Conservation (phyloP, 2,113 vertebrate genomes). For the Pollachius pollachius region DNA sequence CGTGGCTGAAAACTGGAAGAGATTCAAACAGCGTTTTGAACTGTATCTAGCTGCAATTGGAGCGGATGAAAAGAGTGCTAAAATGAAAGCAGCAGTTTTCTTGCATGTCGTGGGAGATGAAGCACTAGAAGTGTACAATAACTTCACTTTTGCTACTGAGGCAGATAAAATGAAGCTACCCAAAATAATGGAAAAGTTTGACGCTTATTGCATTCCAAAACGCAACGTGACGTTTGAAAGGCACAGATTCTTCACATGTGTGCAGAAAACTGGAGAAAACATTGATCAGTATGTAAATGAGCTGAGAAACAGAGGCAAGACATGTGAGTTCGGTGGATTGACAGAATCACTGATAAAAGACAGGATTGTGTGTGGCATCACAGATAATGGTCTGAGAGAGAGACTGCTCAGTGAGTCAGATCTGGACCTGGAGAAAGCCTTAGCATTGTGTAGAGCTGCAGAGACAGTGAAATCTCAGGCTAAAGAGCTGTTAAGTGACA, state of each 20-base stretch:
- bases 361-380: conserved; percentile 32
- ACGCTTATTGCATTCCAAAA: conserved; percentile 22
- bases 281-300: conserved; percentile 26
- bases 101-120: conserved; percentile 13
- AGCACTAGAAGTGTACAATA: conserved; percentile 20
- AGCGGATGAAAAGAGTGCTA: conserved; percentile 8
- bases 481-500: conserved; percentile 13
- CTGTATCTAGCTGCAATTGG: conserved; percentile 26
- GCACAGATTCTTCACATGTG: conserved; percentile 15
- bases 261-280: conserved; percentile 15
- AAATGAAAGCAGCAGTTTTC: conserved; percentile 12
- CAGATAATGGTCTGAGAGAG: conserved; percentile 24
- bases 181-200: conserved; percentile 14
- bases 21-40: conserved; percentile 26
- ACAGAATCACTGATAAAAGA: conserved; percentile 28
- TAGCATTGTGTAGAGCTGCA: conserved; percentile 20
- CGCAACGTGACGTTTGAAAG: conserved; percentile 27
- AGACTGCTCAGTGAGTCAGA: conserved; percentile 22
- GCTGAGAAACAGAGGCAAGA: conserved; percentile 18
- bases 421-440: conserved; percentile 20
- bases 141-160: conserved; percentile 12
- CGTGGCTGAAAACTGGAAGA: conserved; percentile 29
- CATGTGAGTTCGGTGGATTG: conserved; percentile 26
- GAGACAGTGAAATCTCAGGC: conserved; percentile 18
- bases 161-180: not conserved